Base-by-base conservation (phyloP, 2,113 vertebrate genomes). In the Kryptolebias marmoratus region DNA sequence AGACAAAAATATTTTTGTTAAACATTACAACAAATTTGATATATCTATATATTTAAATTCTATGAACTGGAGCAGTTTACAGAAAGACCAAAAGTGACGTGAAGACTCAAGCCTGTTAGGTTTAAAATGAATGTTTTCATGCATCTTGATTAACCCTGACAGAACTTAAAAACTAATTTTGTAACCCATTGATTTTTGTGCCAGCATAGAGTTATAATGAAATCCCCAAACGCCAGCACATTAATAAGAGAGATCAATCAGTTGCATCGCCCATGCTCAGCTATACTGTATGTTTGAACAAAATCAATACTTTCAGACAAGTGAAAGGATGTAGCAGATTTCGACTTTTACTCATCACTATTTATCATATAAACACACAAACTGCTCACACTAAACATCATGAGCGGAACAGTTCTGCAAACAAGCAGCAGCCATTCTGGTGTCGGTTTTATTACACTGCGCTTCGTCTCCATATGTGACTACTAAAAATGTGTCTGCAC, bases 131-230 rank as follows among this genome's bases (percentile, higher is more conserved):
- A 72, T 64, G 52, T 59, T 68, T 73, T 70, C 47, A 80, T 58
- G n/a, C 60, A 83, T 80, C 57, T 82, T 57, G 65, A 85, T 82
- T 57, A 77, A 83, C 53, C 36, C 28, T 79, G 75, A 75, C 78
- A 77, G 36, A 64, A 66, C 42, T 71, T 82, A 66, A 79, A 87
- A 83, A 71, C 50, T 80, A 52, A 73, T 82, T 87, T 70, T 78
- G 31, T 62, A 77, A 65, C 72, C 55, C 22, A 83, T 73, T 82
- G 81, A 82, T 83, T 82, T 86, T 75, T 53, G 72, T 68, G 71
- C n/a, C 76, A 77, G 30, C 64, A 61, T 15, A 55, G 47, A 65
- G 74, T 73, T 57, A 49, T 84, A 80, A 77, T 68, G 68, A 78
- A 85, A 76, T 49, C 63, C 81, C 83, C 68, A 85, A 71, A 76